A percentile compares a stretch with the other conserved stretches of the same genome.
Evolutionary conservation across 2,888 invertebrate genomes (phyloP).

Genomic region (Alitta virens): DNA sequence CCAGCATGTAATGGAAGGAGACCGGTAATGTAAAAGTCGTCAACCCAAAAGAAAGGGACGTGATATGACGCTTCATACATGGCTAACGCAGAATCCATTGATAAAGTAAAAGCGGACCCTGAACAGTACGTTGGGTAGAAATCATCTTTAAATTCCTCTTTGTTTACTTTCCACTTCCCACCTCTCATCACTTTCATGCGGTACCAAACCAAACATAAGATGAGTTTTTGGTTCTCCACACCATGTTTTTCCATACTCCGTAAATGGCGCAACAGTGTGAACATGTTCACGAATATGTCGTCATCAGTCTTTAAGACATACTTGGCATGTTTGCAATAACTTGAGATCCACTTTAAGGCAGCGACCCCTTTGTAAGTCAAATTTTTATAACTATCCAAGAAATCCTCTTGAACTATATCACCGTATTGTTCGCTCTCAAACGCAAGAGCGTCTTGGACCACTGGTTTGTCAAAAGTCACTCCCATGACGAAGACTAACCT

Average conservation of each 20-base stretch:
- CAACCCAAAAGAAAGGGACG: slow-evolving; percentile 72
- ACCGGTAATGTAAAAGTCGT: slow-evolving; percentile 84
- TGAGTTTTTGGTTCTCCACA: slow-evolving; percentile 21
- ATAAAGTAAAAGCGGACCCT: slow-evolving; percentile 62
- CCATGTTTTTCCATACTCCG: slow-evolving; percentile 16
- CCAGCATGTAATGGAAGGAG: slow-evolving; percentile 60
- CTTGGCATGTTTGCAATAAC: slow-evolving; percentile 47
- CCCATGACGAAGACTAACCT: slow-evolving; percentile 46
- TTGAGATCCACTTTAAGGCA: slow-evolving; percentile 56
- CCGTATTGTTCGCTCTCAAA: slow-evolving; percentile 47
- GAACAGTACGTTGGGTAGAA: slow-evolving; percentile 59
- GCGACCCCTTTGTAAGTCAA: slow-evolving; percentile 58
- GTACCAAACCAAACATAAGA: slow-evolving; percentile 56
- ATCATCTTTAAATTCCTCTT: slow-evolving; percentile 52
- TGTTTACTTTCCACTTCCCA: slow-evolving; percentile 58
- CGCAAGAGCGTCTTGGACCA: slow-evolving; percentile 36
- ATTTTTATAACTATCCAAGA: slow-evolving; percentile 57
- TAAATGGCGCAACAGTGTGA: slow-evolving; percentile 51
- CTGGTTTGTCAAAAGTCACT: slow-evolving; percentile 8
- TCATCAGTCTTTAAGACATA: slow-evolving; percentile 59
- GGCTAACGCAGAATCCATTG: slow-evolving; percentile 64
- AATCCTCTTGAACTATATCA: slow-evolving; percentile 55
- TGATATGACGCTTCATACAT: slow-evolving; percentile 66
- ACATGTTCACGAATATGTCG: slow-evolving; percentile 59
- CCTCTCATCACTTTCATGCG: slow-evolving; percentile 56